A percentile compares a stretch with the other conserved stretches of the same genome.
Conservation (phyloP, 2,888 invertebrate genomes). For the Lissocephala sabroskyi region DNA sequence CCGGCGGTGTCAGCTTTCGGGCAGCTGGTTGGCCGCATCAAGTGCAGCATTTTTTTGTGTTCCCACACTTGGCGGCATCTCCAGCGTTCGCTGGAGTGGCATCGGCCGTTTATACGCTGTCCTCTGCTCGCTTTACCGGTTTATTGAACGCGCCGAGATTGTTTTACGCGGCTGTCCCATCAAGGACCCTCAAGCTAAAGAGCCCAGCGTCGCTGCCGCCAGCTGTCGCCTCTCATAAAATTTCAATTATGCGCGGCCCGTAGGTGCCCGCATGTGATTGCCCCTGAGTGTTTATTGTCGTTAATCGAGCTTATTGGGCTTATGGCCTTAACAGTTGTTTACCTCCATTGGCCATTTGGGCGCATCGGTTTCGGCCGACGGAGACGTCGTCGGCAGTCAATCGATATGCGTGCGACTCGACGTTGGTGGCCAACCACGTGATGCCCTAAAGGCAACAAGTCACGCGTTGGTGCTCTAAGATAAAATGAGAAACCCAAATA, state of each 20-base stretch:
- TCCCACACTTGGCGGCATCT: constrained; percentile 2
- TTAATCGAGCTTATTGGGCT: constrained; percentile 53
- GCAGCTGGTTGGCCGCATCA: constrained; percentile 3
- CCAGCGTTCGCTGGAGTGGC: not conserved
- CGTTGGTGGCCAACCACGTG: constrained; percentile 20
- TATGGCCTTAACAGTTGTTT: too few relatives aligned
- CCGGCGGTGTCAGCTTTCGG: constrained; percentile 43
- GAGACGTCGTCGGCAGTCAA: constrained; percentile 4
- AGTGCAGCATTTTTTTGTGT: not conserved
- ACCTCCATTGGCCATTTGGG: not conserved
- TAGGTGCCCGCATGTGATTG: constrained; percentile 7
- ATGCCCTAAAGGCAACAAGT: too few relatives aligned
- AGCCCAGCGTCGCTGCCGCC: constrained; percentile 24
- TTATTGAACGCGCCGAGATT: too few relatives aligned
- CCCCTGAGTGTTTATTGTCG: constrained; percentile 33
- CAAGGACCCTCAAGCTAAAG: constrained; percentile 48
- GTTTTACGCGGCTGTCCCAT: constrained; percentile 30
- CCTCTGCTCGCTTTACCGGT: not conserved
- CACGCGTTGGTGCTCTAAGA: not conserved
- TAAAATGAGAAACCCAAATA: too few relatives aligned
- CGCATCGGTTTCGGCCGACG: constrained; percentile 10
- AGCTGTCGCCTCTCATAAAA: constrained; percentile 45
- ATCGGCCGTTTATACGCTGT: not conserved
- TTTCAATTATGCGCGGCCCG: constrained; percentile 41
- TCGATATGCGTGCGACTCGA: constrained; percentile 51